Conservation (phyloP, 2,113 vertebrate genomes). For the Sturnus vulgaris region DNA sequence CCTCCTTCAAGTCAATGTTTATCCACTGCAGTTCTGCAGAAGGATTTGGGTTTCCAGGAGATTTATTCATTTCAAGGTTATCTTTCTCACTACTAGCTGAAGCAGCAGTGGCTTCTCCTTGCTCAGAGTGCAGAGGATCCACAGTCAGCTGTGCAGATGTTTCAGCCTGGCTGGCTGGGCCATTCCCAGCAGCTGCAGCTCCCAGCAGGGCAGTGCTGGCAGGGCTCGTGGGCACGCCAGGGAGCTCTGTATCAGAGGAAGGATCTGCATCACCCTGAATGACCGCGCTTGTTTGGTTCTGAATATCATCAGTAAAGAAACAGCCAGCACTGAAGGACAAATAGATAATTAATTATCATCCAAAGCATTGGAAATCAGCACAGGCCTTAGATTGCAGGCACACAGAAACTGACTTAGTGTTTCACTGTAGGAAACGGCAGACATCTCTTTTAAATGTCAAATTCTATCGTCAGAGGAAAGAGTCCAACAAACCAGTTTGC, state of each 20-base stretch:
- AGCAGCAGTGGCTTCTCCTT: neutral
- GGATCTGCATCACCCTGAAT: conserved; percentile 74
- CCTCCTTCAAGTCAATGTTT: conserved; percentile 90
- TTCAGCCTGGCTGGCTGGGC: neutral
- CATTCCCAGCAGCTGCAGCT: neutral
- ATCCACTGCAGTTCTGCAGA: conserved; percentile 83
- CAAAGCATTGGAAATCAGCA: neutral
- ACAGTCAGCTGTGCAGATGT: neutral
- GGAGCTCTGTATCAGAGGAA: conserved; percentile 72
- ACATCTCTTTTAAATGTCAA: neutral
- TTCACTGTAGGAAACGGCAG: neutral
- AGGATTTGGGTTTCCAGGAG: conserved; percentile 28
- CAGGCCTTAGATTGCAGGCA: neutral
- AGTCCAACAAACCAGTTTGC: neutral
- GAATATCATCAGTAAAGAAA: conserved; percentile 90
- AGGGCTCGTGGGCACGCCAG: neutral
- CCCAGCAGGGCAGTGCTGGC: neutral
- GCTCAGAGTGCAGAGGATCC: neutral
- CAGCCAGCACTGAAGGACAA: conserved; percentile 83
- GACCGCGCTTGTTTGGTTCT: conserved; percentile 73
- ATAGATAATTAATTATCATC: neutral
- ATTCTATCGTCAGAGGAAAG: neutral
- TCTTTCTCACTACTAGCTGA: neutral
- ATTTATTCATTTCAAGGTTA: neutral
- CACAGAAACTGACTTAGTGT: neutral